A percentile compares a stretch with the other conserved stretches of the same genome.
These are phyloP conservation scores for Napeogenes inachia DNA, from an alignment of 2,888 invertebrate species.

Conservation along the genomic window DNA sequence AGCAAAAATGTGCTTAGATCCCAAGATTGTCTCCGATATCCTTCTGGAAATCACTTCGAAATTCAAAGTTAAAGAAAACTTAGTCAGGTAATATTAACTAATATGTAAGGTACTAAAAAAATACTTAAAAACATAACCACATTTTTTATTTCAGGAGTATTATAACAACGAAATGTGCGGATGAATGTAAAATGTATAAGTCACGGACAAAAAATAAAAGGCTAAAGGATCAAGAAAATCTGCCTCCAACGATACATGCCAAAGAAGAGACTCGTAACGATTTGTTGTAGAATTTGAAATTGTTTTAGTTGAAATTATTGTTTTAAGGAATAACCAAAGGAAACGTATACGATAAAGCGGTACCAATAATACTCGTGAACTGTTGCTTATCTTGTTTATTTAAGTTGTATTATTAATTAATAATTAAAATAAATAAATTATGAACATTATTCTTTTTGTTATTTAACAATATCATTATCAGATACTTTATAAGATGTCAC, in stretches of 20 bases:
- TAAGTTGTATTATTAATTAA: constrained; percentile 9
- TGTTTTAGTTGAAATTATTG: no score
- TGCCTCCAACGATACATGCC: constrained; percentile 1
- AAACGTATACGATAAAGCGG: constrained; percentile 3
- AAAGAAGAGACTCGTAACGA: constrained; percentile 1
- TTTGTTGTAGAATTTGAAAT: neutral
- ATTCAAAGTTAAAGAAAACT: constrained; percentile 69
- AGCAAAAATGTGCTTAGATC: constrained; percentile 72
- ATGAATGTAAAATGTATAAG: constrained; percentile 79
- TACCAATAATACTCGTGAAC: constrained; percentile 12
- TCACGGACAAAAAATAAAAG: constrained; percentile 55
- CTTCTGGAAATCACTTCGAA: constrained; percentile 72
- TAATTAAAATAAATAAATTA: constrained; percentile 15
- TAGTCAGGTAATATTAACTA: constrained; percentile 58
- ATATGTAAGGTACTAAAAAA: no score
- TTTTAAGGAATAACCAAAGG: constrained; percentile 2
- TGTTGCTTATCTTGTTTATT: neutral
- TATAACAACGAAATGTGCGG: constrained; percentile 80
- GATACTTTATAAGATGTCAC: no score
- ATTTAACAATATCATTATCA: no score
- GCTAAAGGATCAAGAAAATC: constrained; percentile 22
- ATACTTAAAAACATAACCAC: constrained; percentile 3
- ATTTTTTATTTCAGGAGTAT: constrained; percentile 58
- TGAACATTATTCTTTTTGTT: no score
- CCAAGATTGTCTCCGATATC: constrained; percentile 74